Base-by-base conservation (phyloP, 2,888 invertebrate species). In the Nowickia ferox region DNA sequence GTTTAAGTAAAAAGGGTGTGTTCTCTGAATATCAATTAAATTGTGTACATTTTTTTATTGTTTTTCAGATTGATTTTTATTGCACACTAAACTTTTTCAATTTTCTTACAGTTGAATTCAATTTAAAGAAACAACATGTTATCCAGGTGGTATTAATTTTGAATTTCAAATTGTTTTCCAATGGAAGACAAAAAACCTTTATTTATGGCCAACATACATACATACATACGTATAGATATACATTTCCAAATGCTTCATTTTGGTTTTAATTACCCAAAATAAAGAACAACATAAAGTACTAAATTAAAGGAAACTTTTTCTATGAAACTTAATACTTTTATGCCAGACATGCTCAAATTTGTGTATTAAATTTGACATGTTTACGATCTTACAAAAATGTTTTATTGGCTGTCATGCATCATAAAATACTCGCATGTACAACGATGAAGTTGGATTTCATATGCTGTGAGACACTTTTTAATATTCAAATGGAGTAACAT, bases 341-440 rank as follows among this genome's bases (percentile, higher is more conserved):
- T 11, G 40, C 59, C 5, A 69, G 30, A 79, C 69, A 55, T 77
- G 55, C 63, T 55, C 22, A 59, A 42, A 61, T 51, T 51, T 9
- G 15, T 53, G 17, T 19, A 79, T 46, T 61, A 78, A 53, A 51
- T 82, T 82, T 86, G 86, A 76, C 86, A 83, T 86, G 66, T 86
- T 86, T 83, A 86, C 72, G 82, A 83, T 82, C 83, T 66, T 76
- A 61, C 61, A 79, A 86, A 82, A 86, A 86, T 86, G 79, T 79
- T 86, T 86, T 86, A 83, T 86, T 80, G 79, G 53, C 71, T 86
- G 86, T 83, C 71, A 83, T 76, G 86, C 66, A 68, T 76, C 76
- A 79, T 80, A 86, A 86, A 83, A 76, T 72, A 83, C 68, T 66
- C 15, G 19, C 9, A 68, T 19, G 8, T 51, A 13, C 53, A 30